Evolutionary conservation across 2,888 invertebrate genomes (phyloP).

Genomic region (Nephrotoma appendiculata): DNA sequence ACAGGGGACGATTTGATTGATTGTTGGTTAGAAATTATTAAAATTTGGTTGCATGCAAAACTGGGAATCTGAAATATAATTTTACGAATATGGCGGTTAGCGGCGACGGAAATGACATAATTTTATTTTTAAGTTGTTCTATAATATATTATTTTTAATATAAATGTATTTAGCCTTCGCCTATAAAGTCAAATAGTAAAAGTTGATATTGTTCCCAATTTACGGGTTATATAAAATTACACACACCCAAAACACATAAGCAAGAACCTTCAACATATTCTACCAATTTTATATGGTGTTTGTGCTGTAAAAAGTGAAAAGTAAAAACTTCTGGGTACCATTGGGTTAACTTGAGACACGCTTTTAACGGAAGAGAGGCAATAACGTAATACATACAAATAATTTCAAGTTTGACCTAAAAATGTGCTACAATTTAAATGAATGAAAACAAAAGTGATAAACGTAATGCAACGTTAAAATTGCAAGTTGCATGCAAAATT

Average conservation of each 20-base stretch:
- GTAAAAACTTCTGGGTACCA: neutral
- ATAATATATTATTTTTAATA: neutral
- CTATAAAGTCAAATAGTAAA: neutral
- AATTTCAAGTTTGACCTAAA: neutral
- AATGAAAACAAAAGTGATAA: neutral
- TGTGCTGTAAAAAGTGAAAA: neutral
- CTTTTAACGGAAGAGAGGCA: neutral
- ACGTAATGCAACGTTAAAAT: neutral
- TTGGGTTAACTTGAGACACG: no score
- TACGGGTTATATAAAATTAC: neutral
- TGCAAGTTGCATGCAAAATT: neutral
- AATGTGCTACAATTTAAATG: neutral
- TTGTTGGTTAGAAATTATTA: neutral
- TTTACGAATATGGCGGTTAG: neutral
- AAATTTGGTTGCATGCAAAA: neutral
- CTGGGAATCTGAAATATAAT: no score
- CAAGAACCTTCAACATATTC: no score
- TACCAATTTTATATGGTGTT: no score
- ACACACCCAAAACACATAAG: no score
- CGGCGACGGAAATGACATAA: neutral
- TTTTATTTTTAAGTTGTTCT: neutral
- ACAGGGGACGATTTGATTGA: neutral
- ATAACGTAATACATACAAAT: neutral
- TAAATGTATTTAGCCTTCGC: neutral
- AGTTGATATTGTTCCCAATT: neutral